Evolutionary conservation across 2,888 invertebrate species (phyloP), one percentile per base, ranked within the genome.

Genomic region (Rotaria magnacalcarata): DNA sequence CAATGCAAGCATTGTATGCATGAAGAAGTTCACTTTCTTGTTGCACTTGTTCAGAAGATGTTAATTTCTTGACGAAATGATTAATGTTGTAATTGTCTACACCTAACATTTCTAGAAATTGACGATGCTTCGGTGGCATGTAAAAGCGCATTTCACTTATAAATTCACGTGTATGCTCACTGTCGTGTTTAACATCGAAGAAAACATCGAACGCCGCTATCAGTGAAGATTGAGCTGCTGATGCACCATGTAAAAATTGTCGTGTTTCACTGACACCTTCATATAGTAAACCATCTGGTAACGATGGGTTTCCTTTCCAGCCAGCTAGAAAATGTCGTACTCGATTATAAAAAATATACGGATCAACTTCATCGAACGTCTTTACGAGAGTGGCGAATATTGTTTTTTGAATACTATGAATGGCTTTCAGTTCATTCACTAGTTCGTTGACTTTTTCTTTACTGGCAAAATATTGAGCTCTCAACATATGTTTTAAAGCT

Each of bases 401-500:
- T 16, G 11, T 14, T 67, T 67, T 67, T 67, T 67, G 67, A 67
- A 67, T 34, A 67, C n/a, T 67, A 27, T 67, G 27, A 67, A 67
- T 67, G 7, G 14, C 14, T 67, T 67, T 34, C 8, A 67, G 14
- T 34, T 67, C 67, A 67, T 67, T 34, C 5, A 34, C 34, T 16
- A 34, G 5, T 27, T 67, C 67, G 27, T 10, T 27, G 16, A 16
- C 67, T 11, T 67, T n/a, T 67, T 14, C 14, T 16, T 34, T 67
- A 6, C 34, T 34, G 10, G 34, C 34, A 67, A 67, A 67, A 34
- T 34, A 67, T 67, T 67, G 34, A 27, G 67, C 67, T 34, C 16
- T n/a, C n/a, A 67, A 67, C 67, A 67, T 67, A 67, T 67, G 67
- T 67, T 67, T 67, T 34, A 67, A 34, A 27, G 67, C 27, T 34